These are phyloP conservation scores for Ectemnius cavifrons DNA, from an alignment of 2,888 invertebrate genomes.

Conservation along the genomic window DNA sequence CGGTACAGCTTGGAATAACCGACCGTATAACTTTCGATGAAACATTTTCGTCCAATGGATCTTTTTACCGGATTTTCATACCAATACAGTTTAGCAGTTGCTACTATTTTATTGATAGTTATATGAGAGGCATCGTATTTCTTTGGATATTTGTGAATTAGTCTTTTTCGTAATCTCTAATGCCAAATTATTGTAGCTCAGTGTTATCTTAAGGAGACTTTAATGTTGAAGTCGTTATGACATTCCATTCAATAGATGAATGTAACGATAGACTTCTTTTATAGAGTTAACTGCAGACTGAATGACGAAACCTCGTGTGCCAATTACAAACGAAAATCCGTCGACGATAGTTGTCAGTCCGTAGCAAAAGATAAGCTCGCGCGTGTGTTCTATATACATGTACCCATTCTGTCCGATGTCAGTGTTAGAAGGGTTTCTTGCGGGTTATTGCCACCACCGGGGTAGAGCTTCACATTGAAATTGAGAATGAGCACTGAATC, in stretches of 20 bases:
- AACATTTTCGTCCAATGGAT: neutral
- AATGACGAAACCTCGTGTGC: slow-evolving; percentile 2
- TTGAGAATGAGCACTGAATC: slow-evolving; percentile 1
- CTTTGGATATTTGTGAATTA: slow-evolving; percentile 30
- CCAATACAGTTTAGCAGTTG: slow-evolving; percentile 18
- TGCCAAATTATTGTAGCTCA: slow-evolving; percentile 15
- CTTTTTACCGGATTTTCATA: slow-evolving; percentile 16
- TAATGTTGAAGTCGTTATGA: slow-evolving; percentile 31
- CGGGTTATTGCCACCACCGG: too few relatives aligned
- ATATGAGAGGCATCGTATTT: neutral
- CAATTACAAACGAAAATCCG: neutral
- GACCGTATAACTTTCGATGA: neutral
- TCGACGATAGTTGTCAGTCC: neutral
- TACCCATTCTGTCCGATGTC: too few relatives aligned
- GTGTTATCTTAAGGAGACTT: slow-evolving; percentile 25
- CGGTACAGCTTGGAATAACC: neutral
- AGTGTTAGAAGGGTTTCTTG: too few relatives aligned
- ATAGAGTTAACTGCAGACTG: neutral
- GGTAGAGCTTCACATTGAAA: too few relatives aligned
- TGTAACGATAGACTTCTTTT: slow-evolving; percentile 9
- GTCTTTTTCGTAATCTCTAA: slow-evolving; percentile 22
- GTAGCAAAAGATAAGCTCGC: neutral
- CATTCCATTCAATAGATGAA: slow-evolving; percentile 6
- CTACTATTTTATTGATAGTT: too few relatives aligned
- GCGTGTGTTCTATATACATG: too few relatives aligned